These are phyloP conservation scores for Paramisgurnus dabryanus DNA, from an alignment of 2,113 vertebrate genomes.

Conservation along the genomic window DNA sequence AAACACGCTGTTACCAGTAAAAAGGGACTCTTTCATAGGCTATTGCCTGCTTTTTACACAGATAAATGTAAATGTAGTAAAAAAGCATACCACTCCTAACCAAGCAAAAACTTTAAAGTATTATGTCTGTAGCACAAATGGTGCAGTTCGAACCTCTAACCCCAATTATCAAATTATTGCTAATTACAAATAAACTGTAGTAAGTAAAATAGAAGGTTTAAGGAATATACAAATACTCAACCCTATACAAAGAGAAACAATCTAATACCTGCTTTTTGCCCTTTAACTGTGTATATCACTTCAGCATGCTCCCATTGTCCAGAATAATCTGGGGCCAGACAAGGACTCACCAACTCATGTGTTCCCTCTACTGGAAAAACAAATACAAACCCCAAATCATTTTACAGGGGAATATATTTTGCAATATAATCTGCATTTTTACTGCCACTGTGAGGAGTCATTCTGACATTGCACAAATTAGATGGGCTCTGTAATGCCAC, in stretches of 20 bases:
- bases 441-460: not conserved
- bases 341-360: conserved; percentile 85
- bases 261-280: conserved; percentile 84
- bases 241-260: not conserved
- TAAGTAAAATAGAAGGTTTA: no score
- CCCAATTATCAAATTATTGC: no score
- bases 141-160: no score
- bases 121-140: no score
- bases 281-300: conserved; percentile 81
- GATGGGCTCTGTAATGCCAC: not conserved
- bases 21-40: no score
- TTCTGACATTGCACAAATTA: not conserved
- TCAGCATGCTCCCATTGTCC: conserved; percentile 86
- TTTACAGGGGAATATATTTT: not conserved
- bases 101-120: no score
- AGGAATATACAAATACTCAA: not conserved
- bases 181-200: no score
- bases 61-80: no score
- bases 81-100: no score
- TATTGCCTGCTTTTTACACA: no score
- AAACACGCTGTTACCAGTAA: no score
- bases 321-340: conserved; percentile 80
- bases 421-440: not conserved
- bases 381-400: not conserved
- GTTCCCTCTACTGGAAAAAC: conserved; percentile 74